phyloP scores from a whole-genome alignment of 2,888 invertebrate species.

The Phengaris alcon region DNA sequence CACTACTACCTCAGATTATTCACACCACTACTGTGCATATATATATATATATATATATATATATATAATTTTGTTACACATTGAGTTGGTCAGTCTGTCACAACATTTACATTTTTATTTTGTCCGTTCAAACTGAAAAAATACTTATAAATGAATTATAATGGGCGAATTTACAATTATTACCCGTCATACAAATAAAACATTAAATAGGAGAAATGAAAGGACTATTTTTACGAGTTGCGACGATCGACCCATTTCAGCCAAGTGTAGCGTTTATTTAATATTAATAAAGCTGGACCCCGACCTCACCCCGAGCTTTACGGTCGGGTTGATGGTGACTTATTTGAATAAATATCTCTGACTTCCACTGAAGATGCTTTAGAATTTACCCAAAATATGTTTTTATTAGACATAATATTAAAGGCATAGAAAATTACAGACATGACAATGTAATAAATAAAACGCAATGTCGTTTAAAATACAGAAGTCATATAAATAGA shows the following conservation, averaged over 20 bases:
- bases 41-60: too few species aligned
- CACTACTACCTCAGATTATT: too few species aligned
- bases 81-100: too few species aligned
- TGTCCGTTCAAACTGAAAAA: too few species aligned
- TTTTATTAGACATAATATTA: background rate
- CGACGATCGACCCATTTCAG: conserved; percentile 75
- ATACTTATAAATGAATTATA: too few species aligned
- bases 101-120: too few species aligned
- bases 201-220: conserved; percentile 30
- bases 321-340: conserved; percentile 74
- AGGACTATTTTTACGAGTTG: conserved; percentile 65
- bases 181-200: background rate
- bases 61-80: too few species aligned
- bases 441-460: background rate
- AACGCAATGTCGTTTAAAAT: too few species aligned
- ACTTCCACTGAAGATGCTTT: conserved; percentile 52
- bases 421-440: background rate
- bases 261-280: conserved; percentile 77
- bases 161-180: background rate
- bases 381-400: conserved; percentile 55
- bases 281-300: conserved; percentile 76
- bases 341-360: conserved; percentile 78
- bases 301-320: conserved; percentile 67
- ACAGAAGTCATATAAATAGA: too few species aligned
- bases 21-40: too few species aligned